A percentile compares a stretch with the other conserved stretches of the same genome.
Conservation (phyloP, 2,888 invertebrate species). For the Eupeodes luniger region DNA sequence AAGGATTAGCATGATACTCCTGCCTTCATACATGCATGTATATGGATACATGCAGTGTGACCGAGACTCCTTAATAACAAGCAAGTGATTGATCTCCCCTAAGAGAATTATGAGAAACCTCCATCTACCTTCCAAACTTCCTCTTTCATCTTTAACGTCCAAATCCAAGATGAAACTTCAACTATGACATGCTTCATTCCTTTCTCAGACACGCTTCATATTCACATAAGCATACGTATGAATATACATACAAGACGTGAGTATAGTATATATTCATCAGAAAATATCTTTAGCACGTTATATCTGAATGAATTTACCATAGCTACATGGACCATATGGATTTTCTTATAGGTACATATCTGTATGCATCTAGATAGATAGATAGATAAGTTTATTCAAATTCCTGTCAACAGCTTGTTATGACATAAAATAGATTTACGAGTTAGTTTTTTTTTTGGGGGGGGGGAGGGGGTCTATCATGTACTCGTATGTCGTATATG, state of each 20-base stretch:
- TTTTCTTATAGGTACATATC: constrained; percentile 25
- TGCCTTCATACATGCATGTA: too few relatives aligned
- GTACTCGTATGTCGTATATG: too few relatives aligned
- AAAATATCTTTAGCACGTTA: constrained; percentile 24
- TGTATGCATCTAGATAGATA: constrained; percentile 22
- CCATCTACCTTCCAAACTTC: neutral
- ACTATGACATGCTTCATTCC: constrained; percentile 30
- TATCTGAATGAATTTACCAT: constrained; percentile 32
- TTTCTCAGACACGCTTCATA: constrained; percentile 15
- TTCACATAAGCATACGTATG: neutral
- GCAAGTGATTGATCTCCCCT: constrained; percentile 51
- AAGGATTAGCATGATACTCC: neutral
- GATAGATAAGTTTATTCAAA: constrained; percentile 40
- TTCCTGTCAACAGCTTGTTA: constrained; percentile 49
- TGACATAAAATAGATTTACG: constrained; percentile 62
- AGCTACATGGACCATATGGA: constrained; percentile 30
- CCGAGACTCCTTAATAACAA: constrained; percentile 24
- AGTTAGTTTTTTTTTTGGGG: constrained; percentile 13
- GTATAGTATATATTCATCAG: constrained; percentile 12
- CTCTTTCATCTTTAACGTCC: neutral
- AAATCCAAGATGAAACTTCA: constrained; percentile 26
- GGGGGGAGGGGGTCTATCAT: too few relatives aligned
- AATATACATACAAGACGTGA: constrained; percentile 28
- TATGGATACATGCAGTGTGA: neutral
- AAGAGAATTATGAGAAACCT: neutral